Percentiles rank a stretch among this genome's conserved stretches.
Conservation (phyloP, 2,888 invertebrate genomes). For the Mellilla xanthometata region DNA sequence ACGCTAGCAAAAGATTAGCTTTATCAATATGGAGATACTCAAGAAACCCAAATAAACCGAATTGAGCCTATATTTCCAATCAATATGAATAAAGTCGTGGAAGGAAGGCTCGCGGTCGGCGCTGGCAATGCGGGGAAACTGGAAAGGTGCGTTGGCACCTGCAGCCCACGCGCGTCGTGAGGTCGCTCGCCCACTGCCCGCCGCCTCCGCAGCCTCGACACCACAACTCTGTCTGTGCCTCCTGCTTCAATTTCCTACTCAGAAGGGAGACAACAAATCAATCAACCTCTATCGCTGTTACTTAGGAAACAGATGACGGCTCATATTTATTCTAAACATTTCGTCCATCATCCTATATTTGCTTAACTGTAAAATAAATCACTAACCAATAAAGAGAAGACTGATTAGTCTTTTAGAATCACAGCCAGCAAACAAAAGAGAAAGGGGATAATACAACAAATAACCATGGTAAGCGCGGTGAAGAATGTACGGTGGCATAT, state of each 20-base stretch:
- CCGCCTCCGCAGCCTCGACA: slow-evolving; percentile 38
- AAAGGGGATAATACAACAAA: slow-evolving; percentile 11
- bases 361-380: too few relatives aligned
- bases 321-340: slow-evolving; percentile 13
- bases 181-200: slow-evolving; percentile 64
- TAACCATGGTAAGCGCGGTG: slow-evolving; percentile 2
- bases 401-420: not conserved
- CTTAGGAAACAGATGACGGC: slow-evolving; percentile 15
- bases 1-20: too few relatives aligned
- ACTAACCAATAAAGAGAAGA: too few relatives aligned
- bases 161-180: slow-evolving; percentile 67
- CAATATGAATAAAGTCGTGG: slow-evolving; percentile 7
- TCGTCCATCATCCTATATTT: too few relatives aligned
- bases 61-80: too few relatives aligned
- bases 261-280: slow-evolving; percentile 31
- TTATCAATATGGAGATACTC: too few relatives aligned
- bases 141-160: slow-evolving; percentile 78
- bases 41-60: too few relatives aligned
- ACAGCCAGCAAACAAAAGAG: slow-evolving; percentile 2
- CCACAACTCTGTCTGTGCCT: slow-evolving; percentile 21
- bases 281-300: slow-evolving; percentile 29
- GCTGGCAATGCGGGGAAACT: slow-evolving; percentile 57
- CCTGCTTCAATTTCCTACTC: slow-evolving; percentile 20
- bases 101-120: slow-evolving; percentile 34
- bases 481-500: slow-evolving; percentile 4